Evolutionary conservation across 2,797 vertebrate species (phyloP).

Genomic region (Helostoma temminkii): DNA sequence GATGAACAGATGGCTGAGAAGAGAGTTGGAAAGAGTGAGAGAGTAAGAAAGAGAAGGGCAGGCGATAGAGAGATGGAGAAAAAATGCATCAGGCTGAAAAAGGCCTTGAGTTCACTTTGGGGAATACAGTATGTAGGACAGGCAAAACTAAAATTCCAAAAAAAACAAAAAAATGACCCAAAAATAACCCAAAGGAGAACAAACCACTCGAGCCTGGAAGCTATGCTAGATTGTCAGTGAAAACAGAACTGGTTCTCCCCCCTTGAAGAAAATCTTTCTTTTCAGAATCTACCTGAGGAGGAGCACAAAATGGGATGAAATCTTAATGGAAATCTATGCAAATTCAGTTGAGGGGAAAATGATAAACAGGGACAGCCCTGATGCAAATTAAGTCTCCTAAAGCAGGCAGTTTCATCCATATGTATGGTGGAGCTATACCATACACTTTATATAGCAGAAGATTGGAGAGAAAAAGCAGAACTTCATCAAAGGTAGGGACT

Average conservation of each 20-base stretch:
- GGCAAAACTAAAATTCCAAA: constrained; percentile 72
- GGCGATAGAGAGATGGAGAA: constrained; percentile 22
- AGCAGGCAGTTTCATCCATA: constrained; percentile 50
- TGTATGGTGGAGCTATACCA: constrained; percentile 37
- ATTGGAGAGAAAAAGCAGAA: not conserved
- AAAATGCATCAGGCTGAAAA: constrained; percentile 82
- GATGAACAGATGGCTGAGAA: constrained; percentile 77
- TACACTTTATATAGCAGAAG: not conserved
- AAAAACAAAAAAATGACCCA: constrained; percentile 63
- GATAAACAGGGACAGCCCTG: constrained; percentile 43
- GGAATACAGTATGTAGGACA: constrained; percentile 82
- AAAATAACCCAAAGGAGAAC: constrained; percentile 75
- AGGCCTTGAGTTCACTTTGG: constrained; percentile 77
- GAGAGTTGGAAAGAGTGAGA: constrained; percentile 41
- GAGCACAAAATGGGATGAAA: constrained; percentile 21
- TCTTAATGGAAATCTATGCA: constrained; percentile 68
- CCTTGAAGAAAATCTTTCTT: constrained; percentile 39
- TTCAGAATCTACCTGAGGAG: constrained; percentile 56
- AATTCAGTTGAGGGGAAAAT: constrained; percentile 39
- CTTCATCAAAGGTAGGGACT: not conserved
- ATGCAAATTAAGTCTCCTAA: constrained; percentile 51
- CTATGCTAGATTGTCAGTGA: constrained; percentile 56
- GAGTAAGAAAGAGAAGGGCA: constrained; percentile 21
- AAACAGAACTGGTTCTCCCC: constrained; percentile 34
- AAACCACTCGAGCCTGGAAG: constrained; percentile 56